These are phyloP conservation scores for Hofmannophila pseudospretella DNA, from an alignment of 2,888 invertebrate species.

Conservation along the genomic window DNA sequence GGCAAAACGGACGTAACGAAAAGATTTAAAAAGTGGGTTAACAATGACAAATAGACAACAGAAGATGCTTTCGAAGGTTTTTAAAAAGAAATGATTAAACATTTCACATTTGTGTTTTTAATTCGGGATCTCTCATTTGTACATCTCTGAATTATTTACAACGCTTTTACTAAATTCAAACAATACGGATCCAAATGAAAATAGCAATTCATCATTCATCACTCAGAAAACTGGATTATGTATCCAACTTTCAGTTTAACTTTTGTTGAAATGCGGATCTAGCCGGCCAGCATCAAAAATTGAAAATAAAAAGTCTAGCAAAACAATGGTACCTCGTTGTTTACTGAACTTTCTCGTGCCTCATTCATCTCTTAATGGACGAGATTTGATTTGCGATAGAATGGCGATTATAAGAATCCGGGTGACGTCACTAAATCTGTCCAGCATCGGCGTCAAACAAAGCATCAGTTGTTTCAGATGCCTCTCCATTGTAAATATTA, in stretches of 20 bases:
- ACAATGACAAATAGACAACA: constrained; percentile 48
- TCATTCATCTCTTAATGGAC: constrained; percentile 24
- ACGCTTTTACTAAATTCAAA: background rate
- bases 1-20: constrained; percentile 29
- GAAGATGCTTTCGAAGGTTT: constrained; percentile 29
- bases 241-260: background rate
- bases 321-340: constrained; percentile 5
- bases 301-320: background rate
- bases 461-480: constrained; percentile 29
- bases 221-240: background rate
- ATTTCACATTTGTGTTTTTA: background rate
- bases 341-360: constrained; percentile 13
- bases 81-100: constrained; percentile 14
- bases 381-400: constrained; percentile 17
- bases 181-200: background rate
- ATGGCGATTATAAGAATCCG: constrained; percentile 7
- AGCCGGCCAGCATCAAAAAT: background rate
- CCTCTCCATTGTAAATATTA: constrained; percentile 41
- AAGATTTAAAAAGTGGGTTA: constrained; percentile 43
- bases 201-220: background rate
- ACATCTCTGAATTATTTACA: background rate
- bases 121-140: background rate
- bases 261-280: constrained; percentile 4
- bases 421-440: constrained; percentile 29
- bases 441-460: constrained; percentile 27